Conservation (phyloP, 64 coral and sea anemone species). For the Porites australiensis region DNA sequence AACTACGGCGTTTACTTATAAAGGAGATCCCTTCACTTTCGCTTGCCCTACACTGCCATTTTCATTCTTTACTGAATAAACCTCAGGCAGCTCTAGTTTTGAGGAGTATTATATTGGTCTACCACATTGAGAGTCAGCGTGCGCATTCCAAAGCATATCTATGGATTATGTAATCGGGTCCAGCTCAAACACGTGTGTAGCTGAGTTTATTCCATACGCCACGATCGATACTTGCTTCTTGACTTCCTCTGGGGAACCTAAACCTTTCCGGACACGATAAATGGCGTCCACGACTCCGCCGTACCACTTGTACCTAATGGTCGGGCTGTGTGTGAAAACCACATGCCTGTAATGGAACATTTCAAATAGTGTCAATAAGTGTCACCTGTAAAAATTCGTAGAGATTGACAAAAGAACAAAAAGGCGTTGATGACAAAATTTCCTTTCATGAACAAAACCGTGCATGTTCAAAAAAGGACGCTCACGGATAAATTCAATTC, state of each 20-base stretch:
- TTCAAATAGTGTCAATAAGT: neutral
- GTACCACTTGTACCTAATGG: conserved; percentile 66
- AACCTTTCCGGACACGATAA: conserved; percentile 65
- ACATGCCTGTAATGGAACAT: conserved; percentile 73
- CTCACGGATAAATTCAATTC: too few species aligned
- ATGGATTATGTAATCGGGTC: conserved; percentile 39
- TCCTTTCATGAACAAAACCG: too few species aligned
- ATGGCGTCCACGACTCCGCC: conserved; percentile 86
- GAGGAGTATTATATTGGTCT: too few species aligned
- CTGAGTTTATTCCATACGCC: conserved; percentile 86
- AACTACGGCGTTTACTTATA: too few species aligned
- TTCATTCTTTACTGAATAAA: too few species aligned
- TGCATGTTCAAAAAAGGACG: too few species aligned
- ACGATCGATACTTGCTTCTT: conserved; percentile 85
- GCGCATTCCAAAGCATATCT: neutral
- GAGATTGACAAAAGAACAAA: too few species aligned
- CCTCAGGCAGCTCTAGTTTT: too few species aligned
- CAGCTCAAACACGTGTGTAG: conserved; percentile 52
- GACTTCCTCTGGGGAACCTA: conserved; percentile 67
- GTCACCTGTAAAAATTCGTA: neutral
- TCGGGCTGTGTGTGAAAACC: conserved; percentile 78
- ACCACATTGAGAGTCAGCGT: too few species aligned
- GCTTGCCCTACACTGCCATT: too few species aligned
- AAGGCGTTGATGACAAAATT: neutral
- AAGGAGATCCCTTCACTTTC: too few species aligned